Evolutionary conservation across 2,888 invertebrate species (phyloP).

Genomic region (Drosophila mettleri): DNA sequence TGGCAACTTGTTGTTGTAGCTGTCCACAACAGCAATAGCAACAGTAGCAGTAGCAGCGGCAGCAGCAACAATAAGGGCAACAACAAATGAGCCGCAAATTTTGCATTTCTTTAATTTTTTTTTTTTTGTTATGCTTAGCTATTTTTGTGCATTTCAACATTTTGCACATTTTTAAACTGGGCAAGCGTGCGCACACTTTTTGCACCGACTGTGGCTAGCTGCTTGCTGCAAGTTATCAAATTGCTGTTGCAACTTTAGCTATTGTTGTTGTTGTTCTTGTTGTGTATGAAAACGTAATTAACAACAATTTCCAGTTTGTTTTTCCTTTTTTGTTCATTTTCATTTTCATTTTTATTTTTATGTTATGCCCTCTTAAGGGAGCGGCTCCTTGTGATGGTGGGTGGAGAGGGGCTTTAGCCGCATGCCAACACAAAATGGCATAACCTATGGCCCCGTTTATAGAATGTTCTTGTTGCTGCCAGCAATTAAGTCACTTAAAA

Average conservation of each 20-base stretch:
- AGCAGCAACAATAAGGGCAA: slow-evolving; percentile 33
- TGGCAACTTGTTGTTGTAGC: slow-evolving; percentile 40
- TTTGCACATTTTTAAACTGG: slow-evolving; percentile 60
- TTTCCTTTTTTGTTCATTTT: slow-evolving; percentile 20
- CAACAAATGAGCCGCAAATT: slow-evolving; percentile 37
- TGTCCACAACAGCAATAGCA: slow-evolving; percentile 18
- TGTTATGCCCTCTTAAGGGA: slow-evolving; percentile 23
- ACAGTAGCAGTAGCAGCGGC: not conserved
- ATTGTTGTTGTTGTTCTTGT: slow-evolving; percentile 31
- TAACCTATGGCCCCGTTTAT: slow-evolving; percentile 71
- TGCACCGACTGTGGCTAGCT: slow-evolving; percentile 57
- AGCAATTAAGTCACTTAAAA: slow-evolving; percentile 69
- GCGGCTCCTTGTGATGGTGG: no score
- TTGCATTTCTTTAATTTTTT: slow-evolving; percentile 47
- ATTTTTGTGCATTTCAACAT: slow-evolving; percentile 65
- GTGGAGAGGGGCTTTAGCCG: not conserved
- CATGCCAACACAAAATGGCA: slow-evolving; percentile 69
- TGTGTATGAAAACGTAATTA: slow-evolving; percentile 77
- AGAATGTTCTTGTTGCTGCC: slow-evolving; percentile 21
- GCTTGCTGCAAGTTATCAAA: slow-evolving; percentile 45
- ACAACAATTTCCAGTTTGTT: slow-evolving; percentile 69
- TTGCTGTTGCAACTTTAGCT: slow-evolving; percentile 34
- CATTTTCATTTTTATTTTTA: slow-evolving; percentile 31
- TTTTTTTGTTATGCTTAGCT: slow-evolving; percentile 43
- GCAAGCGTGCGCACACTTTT: slow-evolving; percentile 62